Percentiles rank a stretch among this genome's conserved stretches.
phyloP scores from a whole-genome alignment of 2,888 invertebrate genomes.

The Bellardia bayeri region DNA sequence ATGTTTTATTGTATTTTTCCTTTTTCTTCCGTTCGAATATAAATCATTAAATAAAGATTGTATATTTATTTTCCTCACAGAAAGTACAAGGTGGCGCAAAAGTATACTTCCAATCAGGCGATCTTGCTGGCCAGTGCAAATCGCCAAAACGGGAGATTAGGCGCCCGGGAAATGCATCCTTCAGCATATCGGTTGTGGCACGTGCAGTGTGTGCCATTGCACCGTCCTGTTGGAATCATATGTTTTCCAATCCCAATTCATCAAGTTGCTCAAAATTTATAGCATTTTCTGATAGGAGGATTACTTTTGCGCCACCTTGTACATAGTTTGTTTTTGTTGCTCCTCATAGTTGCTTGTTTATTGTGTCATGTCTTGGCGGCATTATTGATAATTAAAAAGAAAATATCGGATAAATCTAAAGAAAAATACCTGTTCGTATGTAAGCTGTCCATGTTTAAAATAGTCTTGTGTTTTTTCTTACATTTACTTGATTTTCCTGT shows the following conservation, averaged over 20 bases:
- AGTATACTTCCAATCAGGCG: too few species aligned
- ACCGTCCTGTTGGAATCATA: too few species aligned
- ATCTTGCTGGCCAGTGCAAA: too few species aligned
- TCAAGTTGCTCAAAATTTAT: too few species aligned
- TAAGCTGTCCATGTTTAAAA: not conserved
- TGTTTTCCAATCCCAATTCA: too few species aligned
- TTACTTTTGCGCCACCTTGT: too few species aligned
- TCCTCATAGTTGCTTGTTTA: not conserved
- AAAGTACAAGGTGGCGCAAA: too few species aligned
- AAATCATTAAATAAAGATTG: not conserved
- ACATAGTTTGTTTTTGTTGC: not conserved
- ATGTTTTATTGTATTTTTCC: not conserved
- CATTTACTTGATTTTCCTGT: not conserved
- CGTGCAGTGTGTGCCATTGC: too few species aligned
- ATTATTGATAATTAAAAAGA: slow-evolving; percentile 33
- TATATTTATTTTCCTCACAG: not conserved
- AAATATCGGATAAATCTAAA: slow-evolving; percentile 14
- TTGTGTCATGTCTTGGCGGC: not conserved
- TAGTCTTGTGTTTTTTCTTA: not conserved
- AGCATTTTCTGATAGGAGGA: too few species aligned
- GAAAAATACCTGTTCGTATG: not conserved
- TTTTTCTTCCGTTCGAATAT: not conserved
- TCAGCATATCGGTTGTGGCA: too few species aligned
- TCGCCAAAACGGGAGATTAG: too few species aligned
- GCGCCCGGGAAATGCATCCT: too few species aligned